Percentiles rank a stretch among this genome's conserved stretches.
Conservation (phyloP, 2,888 invertebrate genomes). For the Ceratothoa steindachneri region DNA sequence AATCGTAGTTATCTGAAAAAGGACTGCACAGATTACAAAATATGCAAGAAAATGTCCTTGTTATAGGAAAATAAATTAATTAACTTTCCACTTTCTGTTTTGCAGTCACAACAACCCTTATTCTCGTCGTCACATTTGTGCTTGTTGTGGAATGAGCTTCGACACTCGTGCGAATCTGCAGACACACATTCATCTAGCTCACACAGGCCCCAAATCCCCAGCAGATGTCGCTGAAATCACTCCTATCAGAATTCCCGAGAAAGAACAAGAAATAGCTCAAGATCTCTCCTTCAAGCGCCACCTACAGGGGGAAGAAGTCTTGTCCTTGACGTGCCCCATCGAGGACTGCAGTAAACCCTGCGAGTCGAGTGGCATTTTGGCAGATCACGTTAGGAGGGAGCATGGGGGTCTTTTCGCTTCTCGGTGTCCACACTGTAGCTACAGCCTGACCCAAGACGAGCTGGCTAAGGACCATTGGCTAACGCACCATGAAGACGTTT, state of each 20-base stretch:
- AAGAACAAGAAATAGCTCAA: slow-evolving; percentile 23
- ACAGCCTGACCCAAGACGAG: slow-evolving; percentile 38
- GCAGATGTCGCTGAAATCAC: not conserved
- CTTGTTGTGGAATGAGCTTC: slow-evolving; percentile 40
- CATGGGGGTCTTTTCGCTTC: slow-evolving; percentile 32
- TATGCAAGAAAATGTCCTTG: no score
- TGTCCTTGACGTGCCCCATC: slow-evolving; percentile 30
- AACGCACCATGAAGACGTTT: slow-evolving; percentile 43
- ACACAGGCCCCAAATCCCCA: slow-evolving; percentile 21
- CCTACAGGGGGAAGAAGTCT: not conserved
- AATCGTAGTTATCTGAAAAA: no score
- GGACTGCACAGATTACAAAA: no score
- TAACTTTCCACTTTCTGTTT: not conserved
- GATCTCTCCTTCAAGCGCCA: slow-evolving; percentile 26
- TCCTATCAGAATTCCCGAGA: not conserved
- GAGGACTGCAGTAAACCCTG: slow-evolving; percentile 25
- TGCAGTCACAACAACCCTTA: slow-evolving; percentile 47
- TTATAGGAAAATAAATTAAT: no score
- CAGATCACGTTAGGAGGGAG: slow-evolving; percentile 28
- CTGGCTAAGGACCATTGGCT: slow-evolving; percentile 43
- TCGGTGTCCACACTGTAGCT: slow-evolving; percentile 46
- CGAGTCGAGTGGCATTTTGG: slow-evolving; percentile 25
- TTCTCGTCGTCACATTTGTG: slow-evolving; percentile 41
- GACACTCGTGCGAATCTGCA: slow-evolving; percentile 42
- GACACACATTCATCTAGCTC: slow-evolving; percentile 37